These are phyloP conservation scores for Cassiopea xamachana DNA, from an alignment of 30 jellyfish, hydroid and myxozoan genomes.

Conservation along the genomic window DNA sequence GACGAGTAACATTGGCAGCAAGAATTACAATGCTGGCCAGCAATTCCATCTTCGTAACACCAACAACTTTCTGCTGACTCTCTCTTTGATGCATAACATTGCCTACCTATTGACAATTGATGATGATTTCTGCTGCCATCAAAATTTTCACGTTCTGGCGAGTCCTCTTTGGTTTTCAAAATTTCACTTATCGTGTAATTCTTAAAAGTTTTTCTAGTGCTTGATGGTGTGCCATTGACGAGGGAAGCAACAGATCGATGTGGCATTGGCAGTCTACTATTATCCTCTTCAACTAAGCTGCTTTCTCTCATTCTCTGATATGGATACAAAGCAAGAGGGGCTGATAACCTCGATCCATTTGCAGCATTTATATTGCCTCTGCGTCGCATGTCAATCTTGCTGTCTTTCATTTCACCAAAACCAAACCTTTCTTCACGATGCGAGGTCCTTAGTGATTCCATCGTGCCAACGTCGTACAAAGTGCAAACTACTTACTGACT, in stretches of 20 bases:
- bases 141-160: not conserved
- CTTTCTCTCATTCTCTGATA: conserved; percentile 37
- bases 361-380: not conserved
- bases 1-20: conserved; percentile 55
- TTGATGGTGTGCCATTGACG: not conserved
- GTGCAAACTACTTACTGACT: not conserved
- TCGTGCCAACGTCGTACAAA: not conserved
- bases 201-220: conserved; percentile 48
- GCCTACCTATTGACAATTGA: conserved; percentile 1
- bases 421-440: not conserved
- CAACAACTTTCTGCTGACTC: conserved; percentile 18
- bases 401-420: not conserved
- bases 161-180: conserved; percentile 34
- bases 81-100: not conserved
- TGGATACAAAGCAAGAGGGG: conserved; percentile 67
- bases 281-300: conserved; percentile 19
- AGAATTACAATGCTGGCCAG: conserved; percentile 24
- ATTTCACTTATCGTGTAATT: conserved; percentile 63
- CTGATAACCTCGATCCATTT: conserved; percentile 50
- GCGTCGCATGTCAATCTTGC: conserved; percentile 8
- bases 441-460: conserved; percentile 21
- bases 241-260: conserved; percentile 20
- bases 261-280: conserved; percentile 9
- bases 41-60: conserved; percentile 28
- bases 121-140: conserved; percentile 3